phyloP scores from a whole-genome alignment of 2,888 invertebrate genomes.

The Scelioninae gen. 1 region DNA sequence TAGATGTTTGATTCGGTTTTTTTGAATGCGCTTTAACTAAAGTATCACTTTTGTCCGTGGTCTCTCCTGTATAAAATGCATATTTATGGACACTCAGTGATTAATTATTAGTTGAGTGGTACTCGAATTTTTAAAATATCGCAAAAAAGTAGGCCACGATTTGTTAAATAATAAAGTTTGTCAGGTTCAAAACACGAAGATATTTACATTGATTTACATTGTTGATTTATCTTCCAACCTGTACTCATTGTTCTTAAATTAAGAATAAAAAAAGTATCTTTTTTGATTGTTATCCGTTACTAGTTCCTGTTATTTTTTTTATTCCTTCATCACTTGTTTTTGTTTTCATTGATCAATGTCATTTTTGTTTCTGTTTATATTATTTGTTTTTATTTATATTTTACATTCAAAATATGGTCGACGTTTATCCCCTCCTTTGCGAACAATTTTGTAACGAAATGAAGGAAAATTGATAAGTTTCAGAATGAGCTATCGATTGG shows the following conservation, averaged over 20 bases:
- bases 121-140: constrained; percentile 30
- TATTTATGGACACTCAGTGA: constrained; percentile 40
- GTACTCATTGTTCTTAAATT: too few relatives aligned
- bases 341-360: too few relatives aligned
- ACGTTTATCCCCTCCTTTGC: background rate
- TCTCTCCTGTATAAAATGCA: constrained; percentile 17
- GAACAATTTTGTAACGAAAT: background rate
- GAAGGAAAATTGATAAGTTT: constrained; percentile 19
- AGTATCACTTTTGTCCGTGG: constrained; percentile 6
- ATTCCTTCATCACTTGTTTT: too few relatives aligned
- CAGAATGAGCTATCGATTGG: constrained; percentile 3
- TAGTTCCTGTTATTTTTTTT: too few relatives aligned
- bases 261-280: too few relatives aligned
- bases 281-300: too few relatives aligned
- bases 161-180: constrained; percentile 27
- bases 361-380: too few relatives aligned
- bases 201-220: constrained; percentile 18
- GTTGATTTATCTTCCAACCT: background rate
- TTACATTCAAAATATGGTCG: too few relatives aligned
- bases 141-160: constrained; percentile 36
- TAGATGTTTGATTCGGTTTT: constrained; percentile 33
- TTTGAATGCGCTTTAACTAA: constrained; percentile 34
- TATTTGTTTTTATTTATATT: too few relatives aligned
- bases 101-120: constrained; percentile 37
- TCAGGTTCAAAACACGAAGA: background rate